Conservation (phyloP, 2,888 invertebrate species). For the Macaria liturata region DNA sequence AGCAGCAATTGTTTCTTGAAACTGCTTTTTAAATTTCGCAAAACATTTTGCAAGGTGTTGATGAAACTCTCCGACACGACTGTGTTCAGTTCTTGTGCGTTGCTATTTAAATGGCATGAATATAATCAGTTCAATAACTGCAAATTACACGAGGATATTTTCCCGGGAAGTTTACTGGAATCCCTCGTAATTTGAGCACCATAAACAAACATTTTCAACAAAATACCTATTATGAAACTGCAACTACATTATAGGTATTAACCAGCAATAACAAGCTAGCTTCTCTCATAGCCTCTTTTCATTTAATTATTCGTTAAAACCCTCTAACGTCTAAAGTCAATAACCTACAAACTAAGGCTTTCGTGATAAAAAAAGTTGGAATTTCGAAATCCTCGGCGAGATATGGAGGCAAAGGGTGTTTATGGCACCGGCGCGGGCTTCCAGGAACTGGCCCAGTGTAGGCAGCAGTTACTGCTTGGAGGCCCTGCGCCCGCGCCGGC, state of each 20-base stretch:
- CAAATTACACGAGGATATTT: too few species aligned
- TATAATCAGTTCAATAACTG: neutral
- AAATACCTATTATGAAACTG: too few species aligned
- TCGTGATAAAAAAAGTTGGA: constrained; percentile 43
- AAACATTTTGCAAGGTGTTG: constrained; percentile 30
- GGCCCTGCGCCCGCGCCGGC: constrained; percentile 36
- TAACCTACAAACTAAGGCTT: constrained; percentile 43
- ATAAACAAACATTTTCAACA: too few species aligned
- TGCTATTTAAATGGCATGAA: neutral
- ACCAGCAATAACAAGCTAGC: too few species aligned
- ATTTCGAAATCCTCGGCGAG: constrained; percentile 49
- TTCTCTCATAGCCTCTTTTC: neutral
- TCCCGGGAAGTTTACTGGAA: too few species aligned
- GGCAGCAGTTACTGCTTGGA: constrained; percentile 4
- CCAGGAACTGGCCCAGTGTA: constrained; percentile 53
- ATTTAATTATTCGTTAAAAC: constrained; percentile 14
- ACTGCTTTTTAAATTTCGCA: constrained; percentile 47
- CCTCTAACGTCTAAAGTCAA: constrained; percentile 35
- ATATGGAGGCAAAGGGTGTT: constrained; percentile 47
- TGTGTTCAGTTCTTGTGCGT: constrained; percentile 1
- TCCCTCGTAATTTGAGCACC: too few species aligned
- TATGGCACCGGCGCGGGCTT: constrained; percentile 51
- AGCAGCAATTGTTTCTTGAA: constrained; percentile 47
- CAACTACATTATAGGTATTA: too few species aligned
- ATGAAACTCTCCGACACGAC: constrained; percentile 5